Conservation (phyloP, 1,140 invertebrate genomes). For the Atopsyche davidsoni region DNA sequence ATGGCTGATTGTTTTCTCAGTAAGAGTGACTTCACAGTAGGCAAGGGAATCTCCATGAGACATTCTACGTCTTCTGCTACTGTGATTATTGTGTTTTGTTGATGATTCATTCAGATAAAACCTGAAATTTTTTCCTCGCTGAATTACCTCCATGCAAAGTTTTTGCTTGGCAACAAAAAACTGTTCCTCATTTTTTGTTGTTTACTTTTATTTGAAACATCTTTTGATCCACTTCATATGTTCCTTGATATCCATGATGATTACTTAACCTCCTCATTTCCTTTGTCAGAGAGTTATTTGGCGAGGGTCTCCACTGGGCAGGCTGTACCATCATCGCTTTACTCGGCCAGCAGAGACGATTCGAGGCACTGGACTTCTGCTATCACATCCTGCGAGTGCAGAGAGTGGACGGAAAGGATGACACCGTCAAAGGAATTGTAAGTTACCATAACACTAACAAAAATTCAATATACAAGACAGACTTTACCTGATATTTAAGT, state of each 20-base stretch:
- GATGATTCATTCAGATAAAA: no score
- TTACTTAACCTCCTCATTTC: neutral
- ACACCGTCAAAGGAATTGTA: constrained; percentile 93
- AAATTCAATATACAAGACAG: neutral
- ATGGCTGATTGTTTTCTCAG: no score
- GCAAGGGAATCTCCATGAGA: no score
- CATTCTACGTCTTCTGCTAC: no score
- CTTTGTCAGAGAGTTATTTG: constrained; percentile 83
- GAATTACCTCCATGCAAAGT: no score
- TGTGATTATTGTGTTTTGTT: no score
- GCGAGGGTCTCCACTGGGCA: constrained; percentile 98
- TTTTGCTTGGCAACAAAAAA: no score
- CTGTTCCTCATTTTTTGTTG: neutral
- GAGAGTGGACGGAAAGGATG: constrained; percentile 94
- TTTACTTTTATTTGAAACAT: constrained; percentile 10
- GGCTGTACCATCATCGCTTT: constrained; percentile 98
- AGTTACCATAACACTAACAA: constrained; percentile 56
- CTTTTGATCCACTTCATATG: no score
- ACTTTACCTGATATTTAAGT: constrained; percentile 2
- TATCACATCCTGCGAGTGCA: constrained; percentile 97
- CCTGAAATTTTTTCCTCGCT: no score
- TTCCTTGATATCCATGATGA: no score
- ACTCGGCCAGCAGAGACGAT: constrained; percentile 90
- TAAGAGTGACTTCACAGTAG: no score
- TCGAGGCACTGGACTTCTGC: constrained; percentile 98